Evolutionary conservation across 1,140 invertebrate species (phyloP).

Genomic region (Nephila pilipes): DNA sequence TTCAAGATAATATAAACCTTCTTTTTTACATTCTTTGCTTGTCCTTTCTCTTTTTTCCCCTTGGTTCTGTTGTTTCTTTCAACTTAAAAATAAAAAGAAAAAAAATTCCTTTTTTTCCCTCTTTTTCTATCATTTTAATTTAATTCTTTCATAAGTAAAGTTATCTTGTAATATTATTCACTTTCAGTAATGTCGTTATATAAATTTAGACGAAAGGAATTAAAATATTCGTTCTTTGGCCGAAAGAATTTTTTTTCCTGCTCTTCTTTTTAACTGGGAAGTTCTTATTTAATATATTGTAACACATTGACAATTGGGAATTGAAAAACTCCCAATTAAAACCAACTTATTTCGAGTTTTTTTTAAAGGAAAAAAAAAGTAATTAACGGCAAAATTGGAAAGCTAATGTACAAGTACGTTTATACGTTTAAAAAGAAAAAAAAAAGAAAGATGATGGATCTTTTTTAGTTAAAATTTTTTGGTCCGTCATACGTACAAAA

Average conservation of each 20-base stretch:
- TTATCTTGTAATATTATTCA: background rate
- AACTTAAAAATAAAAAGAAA: background rate
- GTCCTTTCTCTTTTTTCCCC: background rate
- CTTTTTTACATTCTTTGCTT: too few relatives aligned
- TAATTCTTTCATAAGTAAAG: background rate
- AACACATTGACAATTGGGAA: background rate
- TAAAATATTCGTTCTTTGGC: background rate
- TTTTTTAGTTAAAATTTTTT: background rate
- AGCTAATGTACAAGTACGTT: background rate
- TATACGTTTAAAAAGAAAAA: background rate
- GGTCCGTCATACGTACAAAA: background rate
- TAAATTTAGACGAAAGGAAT: background rate
- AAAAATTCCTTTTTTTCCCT: background rate
- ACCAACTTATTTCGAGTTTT: background rate
- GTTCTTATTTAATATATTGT: background rate
- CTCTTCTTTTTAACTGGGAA: background rate
- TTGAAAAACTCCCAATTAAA: slow-evolving; percentile 11
- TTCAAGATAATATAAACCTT: background rate
- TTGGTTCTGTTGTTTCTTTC: slow-evolving; percentile 4
- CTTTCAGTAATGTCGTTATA: background rate
- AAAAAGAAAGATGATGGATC: background rate
- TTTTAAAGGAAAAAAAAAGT: background rate
- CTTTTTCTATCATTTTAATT: background rate
- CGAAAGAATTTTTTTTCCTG: background rate
- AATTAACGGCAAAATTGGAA: background rate